Percentiles rank a stretch among this genome's conserved stretches.
Evolutionary conservation across 2,113 vertebrate genomes (phyloP).

Genomic region (Myrmecobius fasciatus): DNA sequence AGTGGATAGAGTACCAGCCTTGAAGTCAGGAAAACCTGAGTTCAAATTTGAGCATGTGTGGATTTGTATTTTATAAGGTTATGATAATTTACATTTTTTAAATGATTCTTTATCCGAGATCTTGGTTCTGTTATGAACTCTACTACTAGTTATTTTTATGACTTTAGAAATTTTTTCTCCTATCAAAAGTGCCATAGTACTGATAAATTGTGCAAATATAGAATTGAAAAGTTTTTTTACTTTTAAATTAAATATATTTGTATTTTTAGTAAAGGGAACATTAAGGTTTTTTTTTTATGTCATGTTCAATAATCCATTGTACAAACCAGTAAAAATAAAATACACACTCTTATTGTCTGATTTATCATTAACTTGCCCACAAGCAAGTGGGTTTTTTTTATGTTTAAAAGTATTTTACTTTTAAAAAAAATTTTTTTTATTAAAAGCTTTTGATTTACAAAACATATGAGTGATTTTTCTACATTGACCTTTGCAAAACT

Average conservation of each 20-base stretch:
- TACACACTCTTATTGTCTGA: background rate
- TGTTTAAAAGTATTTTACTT: too few species aligned
- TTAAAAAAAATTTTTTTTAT: too few species aligned
- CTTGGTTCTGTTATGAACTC: conserved; percentile 16
- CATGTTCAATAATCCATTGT: conserved; percentile 5
- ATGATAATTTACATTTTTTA: background rate
- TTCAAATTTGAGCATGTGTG: background rate
- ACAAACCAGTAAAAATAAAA: background rate
- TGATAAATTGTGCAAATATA: background rate
- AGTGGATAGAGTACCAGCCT: too few species aligned
- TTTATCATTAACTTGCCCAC: background rate
- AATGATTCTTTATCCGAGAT: background rate
- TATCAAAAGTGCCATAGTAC: background rate
- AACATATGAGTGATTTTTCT: too few species aligned
- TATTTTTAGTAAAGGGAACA: background rate
- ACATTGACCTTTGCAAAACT: too few species aligned
- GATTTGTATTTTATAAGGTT: background rate
- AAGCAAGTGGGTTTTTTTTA: too few species aligned
- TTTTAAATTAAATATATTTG: background rate
- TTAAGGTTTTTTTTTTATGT: conserved; percentile 11
- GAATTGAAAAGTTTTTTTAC: background rate
- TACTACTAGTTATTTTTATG: background rate
- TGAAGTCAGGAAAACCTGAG: too few species aligned
- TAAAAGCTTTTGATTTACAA: too few species aligned
- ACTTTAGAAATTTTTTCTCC: conserved; percentile 4